Evolutionary conservation across 2,113 vertebrate species (phyloP), one percentile per base, ranked within the genome.

Genomic region (Mohoua ochrocephala): DNA sequence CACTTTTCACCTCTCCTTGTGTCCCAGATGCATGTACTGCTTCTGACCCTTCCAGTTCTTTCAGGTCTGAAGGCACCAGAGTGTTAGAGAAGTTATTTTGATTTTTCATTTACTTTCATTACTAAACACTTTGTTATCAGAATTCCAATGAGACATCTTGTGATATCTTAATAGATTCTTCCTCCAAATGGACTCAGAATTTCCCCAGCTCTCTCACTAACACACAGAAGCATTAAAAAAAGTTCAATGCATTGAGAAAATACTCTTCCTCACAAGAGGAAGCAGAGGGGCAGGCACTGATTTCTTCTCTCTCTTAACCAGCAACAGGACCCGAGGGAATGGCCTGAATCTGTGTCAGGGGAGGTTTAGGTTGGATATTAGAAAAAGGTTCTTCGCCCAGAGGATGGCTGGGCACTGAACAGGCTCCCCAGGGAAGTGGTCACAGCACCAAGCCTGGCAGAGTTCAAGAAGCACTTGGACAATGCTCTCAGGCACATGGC

Each of bases 71-170:
- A 64, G 49, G 68, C 23, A 65, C 3, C 5, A 44, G 10, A 44
- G 8, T n/a, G 19, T 80, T 63, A 35, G 31, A 70, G 26, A 52
- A 73, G 17, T 52, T 83, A 24, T 41, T 74, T 16, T 41, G 30
- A 50, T 84, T 83, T 94, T 60, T n/a, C 18, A 68, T 69, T 92
- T 71, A 18, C 23, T n/a, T n/a, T n/a, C n/a, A 21, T 80, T 84
- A 49, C n/a, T 44, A 84, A 71, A 20, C 13, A 67, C 30, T 68
- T 21, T 39, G 4, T 39, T 57, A 49, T 28, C 31, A 57, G 59
- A 69, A 84, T 57, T 84, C 22, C 33, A 80, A 3, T 20, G 78
- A 57, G 56, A 82, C 3, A 4, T 41, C 41, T 80, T 56, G 11
- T 69, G 35, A 15, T 74, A 68, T 68, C 41, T 28, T 44, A 65